phyloP scores from a whole-genome alignment of 2,113 vertebrate species.

The Chloroceryle aenea region DNA sequence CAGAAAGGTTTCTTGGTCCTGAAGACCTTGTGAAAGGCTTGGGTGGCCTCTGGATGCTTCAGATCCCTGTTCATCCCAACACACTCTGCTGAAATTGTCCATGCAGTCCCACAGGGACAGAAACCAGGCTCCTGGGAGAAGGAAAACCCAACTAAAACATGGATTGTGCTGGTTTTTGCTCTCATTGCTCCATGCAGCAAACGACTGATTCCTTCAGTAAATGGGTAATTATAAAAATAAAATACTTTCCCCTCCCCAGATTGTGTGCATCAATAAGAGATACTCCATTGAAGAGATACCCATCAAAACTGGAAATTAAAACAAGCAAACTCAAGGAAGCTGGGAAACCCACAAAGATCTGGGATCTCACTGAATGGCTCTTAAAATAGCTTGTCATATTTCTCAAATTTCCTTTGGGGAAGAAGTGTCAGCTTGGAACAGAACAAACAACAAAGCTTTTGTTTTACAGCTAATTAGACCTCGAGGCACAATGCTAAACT shows the following conservation, averaged over 20 bases:
- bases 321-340: neutral
- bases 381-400: neutral
- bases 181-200: neutral
- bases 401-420: neutral
- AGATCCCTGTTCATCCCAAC: neutral
- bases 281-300: neutral
- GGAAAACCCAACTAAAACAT: neutral
- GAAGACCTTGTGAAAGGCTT: neutral
- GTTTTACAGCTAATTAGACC: slow-evolving; percentile 40
- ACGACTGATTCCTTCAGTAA: neutral
- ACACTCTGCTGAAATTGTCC: neutral
- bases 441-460: slow-evolving; percentile 53
- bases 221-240: too few species aligned
- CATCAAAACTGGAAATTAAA: neutral
- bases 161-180: neutral
- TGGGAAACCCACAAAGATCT: neutral
- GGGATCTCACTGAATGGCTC: neutral
- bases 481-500: slow-evolving; percentile 10
- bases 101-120: neutral
- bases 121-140: neutral
- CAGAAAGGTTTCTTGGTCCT: neutral
- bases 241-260: too few species aligned
- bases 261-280: neutral
- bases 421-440: neutral
- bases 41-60: neutral